phyloP scores from a whole-genome alignment of 2,888 invertebrate species.

The Autographa gamma region DNA sequence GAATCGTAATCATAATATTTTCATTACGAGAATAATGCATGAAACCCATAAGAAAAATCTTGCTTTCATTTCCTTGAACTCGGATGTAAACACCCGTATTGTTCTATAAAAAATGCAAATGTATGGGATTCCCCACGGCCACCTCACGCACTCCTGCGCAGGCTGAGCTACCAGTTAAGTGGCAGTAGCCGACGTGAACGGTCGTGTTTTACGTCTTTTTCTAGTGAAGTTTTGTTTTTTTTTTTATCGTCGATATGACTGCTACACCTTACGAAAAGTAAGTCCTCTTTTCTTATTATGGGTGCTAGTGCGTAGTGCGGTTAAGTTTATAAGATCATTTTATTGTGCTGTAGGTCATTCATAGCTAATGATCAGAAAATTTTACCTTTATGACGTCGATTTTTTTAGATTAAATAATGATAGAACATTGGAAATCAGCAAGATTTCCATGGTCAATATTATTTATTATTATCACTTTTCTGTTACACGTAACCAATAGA shows the following conservation, averaged over 20 bases:
- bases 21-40: conserved; percentile 1
- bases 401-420: too few relatives aligned
- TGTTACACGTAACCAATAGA: too few relatives aligned
- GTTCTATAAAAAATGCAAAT: conserved; percentile 23
- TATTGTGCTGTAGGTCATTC: not conserved
- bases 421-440: too few relatives aligned
- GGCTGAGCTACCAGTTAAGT: not conserved
- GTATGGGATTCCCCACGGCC: conserved; percentile 25
- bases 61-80: conserved; percentile 2
- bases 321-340: not conserved
- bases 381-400: too few relatives aligned
- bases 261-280: conserved; percentile 46
- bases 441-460: too few relatives aligned
- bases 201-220: conserved; percentile 3
- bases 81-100: conserved; percentile 14
- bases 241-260: conserved; percentile 13
- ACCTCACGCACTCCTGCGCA: not conserved
- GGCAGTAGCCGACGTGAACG: not conserved
- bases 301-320: not conserved
- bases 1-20: conserved; percentile 2
- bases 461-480: too few relatives aligned
- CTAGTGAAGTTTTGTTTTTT: not conserved
- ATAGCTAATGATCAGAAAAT: too few relatives aligned
- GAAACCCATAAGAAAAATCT: conserved; percentile 14
- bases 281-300: conserved; percentile 23